These are phyloP conservation scores for Rhadina sibilatrix DNA, from an alignment of 2,113 vertebrate genomes.

Conservation along the genomic window DNA sequence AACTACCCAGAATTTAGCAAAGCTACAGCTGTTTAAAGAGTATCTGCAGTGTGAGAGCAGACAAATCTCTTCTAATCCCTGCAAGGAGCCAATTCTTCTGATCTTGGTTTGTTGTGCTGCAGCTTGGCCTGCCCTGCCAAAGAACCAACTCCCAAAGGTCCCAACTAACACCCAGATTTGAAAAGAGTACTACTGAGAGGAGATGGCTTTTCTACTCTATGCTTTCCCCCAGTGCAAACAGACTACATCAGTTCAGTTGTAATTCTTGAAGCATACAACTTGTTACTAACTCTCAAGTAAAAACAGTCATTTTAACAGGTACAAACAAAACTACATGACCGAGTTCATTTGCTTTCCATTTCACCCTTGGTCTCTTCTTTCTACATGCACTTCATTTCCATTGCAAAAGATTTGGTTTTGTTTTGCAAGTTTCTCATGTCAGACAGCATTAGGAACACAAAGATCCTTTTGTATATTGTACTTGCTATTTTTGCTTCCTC, in stretches of 20 bases:
- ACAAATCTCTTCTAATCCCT: background rate
- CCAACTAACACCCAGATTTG: background rate
- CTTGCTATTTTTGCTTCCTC: background rate
- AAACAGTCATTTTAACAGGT: background rate
- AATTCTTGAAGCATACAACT: background rate
- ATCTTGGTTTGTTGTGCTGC: background rate
- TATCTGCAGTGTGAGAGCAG: background rate
- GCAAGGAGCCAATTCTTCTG: background rate
- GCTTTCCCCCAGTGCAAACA: background rate
- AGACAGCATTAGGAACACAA: background rate
- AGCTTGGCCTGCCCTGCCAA: background rate
- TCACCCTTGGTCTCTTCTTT: background rate
- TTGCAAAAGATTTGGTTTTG: background rate
- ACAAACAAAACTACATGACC: background rate
- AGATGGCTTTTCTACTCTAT: background rate
- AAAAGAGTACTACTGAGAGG: background rate
- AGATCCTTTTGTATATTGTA: background rate
- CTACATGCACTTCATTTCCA: background rate
- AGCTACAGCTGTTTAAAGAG: background rate
- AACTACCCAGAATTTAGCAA: accelerated
- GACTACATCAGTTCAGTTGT: background rate
- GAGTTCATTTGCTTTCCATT: background rate
- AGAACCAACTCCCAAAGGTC: background rate
- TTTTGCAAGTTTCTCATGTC: background rate
- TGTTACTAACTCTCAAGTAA: background rate